Evolutionary conservation across 2,888 invertebrate genomes (phyloP).

Genomic region (Steinernema scapterisci): DNA sequence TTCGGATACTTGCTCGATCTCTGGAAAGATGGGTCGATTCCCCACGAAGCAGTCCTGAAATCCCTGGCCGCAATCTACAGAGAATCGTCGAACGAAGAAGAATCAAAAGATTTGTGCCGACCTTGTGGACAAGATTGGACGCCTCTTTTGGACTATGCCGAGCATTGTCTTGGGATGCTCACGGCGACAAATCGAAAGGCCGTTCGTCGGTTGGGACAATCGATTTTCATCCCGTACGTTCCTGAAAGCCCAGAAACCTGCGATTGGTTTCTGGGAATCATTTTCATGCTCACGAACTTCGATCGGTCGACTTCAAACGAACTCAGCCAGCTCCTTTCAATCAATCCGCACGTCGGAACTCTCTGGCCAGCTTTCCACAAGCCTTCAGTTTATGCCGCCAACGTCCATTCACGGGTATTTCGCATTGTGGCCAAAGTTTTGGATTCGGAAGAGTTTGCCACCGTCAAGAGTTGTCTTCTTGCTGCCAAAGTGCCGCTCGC

Average conservation of each 20-base stretch:
- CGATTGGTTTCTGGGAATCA: not conserved
- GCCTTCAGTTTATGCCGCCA: not conserved
- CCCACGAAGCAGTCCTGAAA: not conserved
- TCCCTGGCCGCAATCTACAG: not conserved
- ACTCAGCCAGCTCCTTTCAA: not conserved
- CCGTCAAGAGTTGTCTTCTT: not conserved
- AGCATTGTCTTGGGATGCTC: not conserved
- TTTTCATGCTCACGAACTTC: not conserved
- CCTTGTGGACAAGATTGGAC: slow-evolving; percentile 24
- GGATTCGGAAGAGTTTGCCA: not conserved
- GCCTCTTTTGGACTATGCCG: not conserved
- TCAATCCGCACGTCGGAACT: not conserved
- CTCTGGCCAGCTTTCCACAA: slow-evolving; percentile 3
- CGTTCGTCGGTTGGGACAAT: not conserved
- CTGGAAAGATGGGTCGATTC: not conserved
- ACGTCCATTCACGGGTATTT: not conserved
- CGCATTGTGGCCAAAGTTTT: not conserved
- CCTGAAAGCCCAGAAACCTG: not conserved
- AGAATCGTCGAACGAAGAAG: not conserved
- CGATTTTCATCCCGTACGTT: not conserved
- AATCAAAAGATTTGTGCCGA: not conserved
- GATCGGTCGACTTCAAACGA: slow-evolving; percentile 7
- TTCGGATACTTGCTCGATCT: not conserved
- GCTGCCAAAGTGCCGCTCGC: not conserved
- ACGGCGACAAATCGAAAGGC: not conserved